Conservation (phyloP, 2,888 invertebrate species). For the Drosophila anomelani region DNA sequence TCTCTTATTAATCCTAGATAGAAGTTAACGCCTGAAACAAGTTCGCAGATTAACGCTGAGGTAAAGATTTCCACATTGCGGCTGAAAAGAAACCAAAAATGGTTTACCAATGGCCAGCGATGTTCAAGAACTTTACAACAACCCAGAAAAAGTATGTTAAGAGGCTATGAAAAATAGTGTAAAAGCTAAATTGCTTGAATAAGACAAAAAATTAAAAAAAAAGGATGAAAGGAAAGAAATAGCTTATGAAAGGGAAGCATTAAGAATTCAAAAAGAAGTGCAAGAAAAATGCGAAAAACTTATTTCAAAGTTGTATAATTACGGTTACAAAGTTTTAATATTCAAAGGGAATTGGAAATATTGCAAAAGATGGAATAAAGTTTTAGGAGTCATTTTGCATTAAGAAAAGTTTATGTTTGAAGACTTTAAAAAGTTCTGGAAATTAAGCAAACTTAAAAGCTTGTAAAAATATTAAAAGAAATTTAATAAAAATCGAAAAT, state of each 20-base stretch:
- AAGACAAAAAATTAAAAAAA: neutral
- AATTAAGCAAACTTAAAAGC: neutral
- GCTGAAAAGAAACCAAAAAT: slow-evolving; percentile 35
- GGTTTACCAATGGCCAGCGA: slow-evolving; percentile 42
- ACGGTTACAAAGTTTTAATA: neutral
- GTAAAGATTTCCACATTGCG: slow-evolving; percentile 71
- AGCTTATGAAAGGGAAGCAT: neutral
- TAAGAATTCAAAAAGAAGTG: neutral
- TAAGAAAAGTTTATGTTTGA: neutral
- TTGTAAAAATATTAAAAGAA: neutral
- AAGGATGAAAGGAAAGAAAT: neutral
- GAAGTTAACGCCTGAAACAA: slow-evolving; percentile 23
- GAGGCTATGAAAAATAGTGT: neutral
- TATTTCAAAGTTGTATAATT: slow-evolving; percentile 2
- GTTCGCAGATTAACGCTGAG: slow-evolving; percentile 65
- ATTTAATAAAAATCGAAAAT: neutral
- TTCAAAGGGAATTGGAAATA: neutral
- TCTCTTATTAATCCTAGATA: slow-evolving; percentile 30
- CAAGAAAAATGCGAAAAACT: neutral
- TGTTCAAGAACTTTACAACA: slow-evolving; percentile 74
- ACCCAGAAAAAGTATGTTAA: neutral
- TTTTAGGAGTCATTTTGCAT: neutral
- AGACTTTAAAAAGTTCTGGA: neutral
- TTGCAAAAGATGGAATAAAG: neutral
- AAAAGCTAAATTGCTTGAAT: neutral